A percentile compares a stretch with the other conserved stretches of the same genome.
phyloP scores from a whole-genome alignment of 1,140 invertebrate genomes.

The Spodoptera frugiperda region DNA sequence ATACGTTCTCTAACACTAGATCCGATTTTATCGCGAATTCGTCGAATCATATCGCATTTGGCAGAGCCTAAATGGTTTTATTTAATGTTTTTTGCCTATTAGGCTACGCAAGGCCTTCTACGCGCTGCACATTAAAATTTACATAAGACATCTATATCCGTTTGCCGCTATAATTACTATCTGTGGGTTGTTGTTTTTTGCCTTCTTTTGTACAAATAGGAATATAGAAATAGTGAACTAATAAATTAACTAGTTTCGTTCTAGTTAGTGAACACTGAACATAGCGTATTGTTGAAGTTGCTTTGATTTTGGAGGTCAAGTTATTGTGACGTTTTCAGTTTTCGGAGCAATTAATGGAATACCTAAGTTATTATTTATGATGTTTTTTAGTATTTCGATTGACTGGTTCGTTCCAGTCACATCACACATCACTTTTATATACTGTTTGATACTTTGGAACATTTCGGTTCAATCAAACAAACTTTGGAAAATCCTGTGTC shows the following conservation, averaged over 20 bases:
- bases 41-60: slow-evolving; percentile 7
- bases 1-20: background rate
- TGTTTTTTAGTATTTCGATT: no score
- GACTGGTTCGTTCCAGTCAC: no score
- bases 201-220: background rate
- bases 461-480: no score
- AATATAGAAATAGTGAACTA: background rate
- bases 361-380: no score
- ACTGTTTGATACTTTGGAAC: no score
- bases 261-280: background rate
- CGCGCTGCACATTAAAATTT: slow-evolving; percentile 12
- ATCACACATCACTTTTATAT: no score
- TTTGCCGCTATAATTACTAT: slow-evolving; percentile 27
- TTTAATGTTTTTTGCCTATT: slow-evolving; percentile 34
- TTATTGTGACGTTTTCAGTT: no score
- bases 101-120: slow-evolving; percentile 29
- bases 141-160: slow-evolving; percentile 25
- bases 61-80: background rate
- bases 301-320: background rate
- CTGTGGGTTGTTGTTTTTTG: slow-evolving; percentile 18
- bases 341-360: no score
- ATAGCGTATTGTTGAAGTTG: background rate
- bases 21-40: slow-evolving; percentile 19
- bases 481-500: no score
- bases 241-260: slow-evolving; percentile 7